These are phyloP conservation scores for Drosophila neonasuta DNA, from an alignment of 2,888 invertebrate genomes.

Conservation along the genomic window DNA sequence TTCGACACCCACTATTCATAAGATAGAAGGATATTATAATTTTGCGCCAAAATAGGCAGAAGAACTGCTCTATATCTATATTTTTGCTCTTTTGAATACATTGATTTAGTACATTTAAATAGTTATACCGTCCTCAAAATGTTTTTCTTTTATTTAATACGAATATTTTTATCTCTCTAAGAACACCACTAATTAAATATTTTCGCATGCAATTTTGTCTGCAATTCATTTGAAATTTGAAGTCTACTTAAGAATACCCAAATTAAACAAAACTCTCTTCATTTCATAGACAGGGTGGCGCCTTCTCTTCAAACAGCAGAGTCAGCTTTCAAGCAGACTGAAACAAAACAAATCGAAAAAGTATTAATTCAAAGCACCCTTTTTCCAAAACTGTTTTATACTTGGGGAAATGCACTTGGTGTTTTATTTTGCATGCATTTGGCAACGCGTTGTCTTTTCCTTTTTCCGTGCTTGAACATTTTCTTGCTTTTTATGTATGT, in stretches of 20 bases:
- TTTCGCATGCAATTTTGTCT: background rate
- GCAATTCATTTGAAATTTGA: constrained; percentile 5
- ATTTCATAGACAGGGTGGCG: constrained; percentile 13
- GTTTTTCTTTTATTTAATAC: too few species aligned
- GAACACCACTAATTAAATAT: background rate
- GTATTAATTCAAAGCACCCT: constrained; percentile 62
- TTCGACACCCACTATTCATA: too few species aligned
- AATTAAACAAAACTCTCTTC: constrained; percentile 1
- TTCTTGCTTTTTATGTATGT: constrained; percentile 39
- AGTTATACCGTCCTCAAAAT: too few species aligned
- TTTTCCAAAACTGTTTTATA: constrained; percentile 28
- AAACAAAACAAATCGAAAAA: constrained; percentile 60
- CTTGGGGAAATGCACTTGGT: constrained; percentile 47
- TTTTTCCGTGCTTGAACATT: constrained; percentile 53
- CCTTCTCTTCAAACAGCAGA: background rate
- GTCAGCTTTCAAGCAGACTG: constrained; percentile 23
- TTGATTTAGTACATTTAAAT: too few species aligned
- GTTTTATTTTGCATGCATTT: constrained; percentile 51
- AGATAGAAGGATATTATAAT: too few species aligned
- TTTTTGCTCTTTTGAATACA: too few species aligned
- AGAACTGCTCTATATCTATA: too few species aligned
- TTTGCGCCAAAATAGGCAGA: too few species aligned
- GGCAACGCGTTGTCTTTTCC: constrained; percentile 56
- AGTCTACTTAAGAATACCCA: background rate
- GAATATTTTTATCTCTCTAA: too few species aligned